A percentile compares a stretch with the other conserved stretches of the same genome.
Conservation (phyloP, 2,113 vertebrate genomes). For the Sitta europaea region DNA sequence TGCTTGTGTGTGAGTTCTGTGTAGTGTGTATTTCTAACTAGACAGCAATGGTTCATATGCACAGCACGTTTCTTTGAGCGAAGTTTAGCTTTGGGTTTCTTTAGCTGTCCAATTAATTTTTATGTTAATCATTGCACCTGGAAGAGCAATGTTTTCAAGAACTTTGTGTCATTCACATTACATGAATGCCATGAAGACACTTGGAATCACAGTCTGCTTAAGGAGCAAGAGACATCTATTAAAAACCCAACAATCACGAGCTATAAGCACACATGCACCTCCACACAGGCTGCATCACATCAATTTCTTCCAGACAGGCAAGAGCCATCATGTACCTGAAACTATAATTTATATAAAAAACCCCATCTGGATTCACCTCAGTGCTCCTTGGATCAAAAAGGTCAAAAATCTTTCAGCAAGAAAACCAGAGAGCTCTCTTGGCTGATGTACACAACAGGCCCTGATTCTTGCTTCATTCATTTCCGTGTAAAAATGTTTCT, state of each 20-base stretch:
- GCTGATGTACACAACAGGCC: background rate
- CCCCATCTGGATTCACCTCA: background rate
- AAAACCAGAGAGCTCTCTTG: background rate
- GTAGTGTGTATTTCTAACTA: background rate
- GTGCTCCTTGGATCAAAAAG: background rate
- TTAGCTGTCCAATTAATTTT: background rate
- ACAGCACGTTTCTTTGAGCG: background rate
- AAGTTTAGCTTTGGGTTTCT: background rate
- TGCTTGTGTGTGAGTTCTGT: background rate
- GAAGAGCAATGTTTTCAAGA: background rate
- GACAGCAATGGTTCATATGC: background rate
- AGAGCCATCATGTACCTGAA: background rate
- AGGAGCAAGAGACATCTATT: background rate
- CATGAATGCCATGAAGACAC: background rate
- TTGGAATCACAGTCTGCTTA: background rate
- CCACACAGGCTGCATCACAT: background rate
- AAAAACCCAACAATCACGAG: background rate
- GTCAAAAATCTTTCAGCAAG: background rate
- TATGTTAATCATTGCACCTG: background rate
- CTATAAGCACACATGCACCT: background rate
- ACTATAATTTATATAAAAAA: background rate
- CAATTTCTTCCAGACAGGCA: background rate
- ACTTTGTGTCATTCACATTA: background rate
- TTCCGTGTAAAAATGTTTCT: background rate
- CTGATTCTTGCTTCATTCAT: background rate